These are phyloP conservation scores for Lethrus apterus DNA, from an alignment of 1,140 invertebrate genomes.

Conservation along the genomic window DNA sequence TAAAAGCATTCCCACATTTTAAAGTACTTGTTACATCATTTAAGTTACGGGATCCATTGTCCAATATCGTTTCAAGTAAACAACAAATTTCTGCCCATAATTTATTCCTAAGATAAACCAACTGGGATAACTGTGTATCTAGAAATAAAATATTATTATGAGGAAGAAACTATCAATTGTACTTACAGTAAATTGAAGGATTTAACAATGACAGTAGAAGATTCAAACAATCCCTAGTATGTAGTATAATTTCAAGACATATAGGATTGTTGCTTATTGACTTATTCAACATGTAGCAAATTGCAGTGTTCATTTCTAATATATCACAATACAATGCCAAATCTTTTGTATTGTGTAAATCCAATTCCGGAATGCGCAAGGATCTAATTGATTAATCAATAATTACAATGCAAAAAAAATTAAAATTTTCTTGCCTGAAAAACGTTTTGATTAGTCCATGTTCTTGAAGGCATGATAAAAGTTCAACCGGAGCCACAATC, in stretches of 20 bases:
- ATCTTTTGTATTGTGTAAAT: constrained; percentile 32
- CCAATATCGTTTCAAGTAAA: constrained; percentile 40
- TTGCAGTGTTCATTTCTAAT: constrained; percentile 45
- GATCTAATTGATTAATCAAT: constrained; percentile 33
- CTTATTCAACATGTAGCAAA: constrained; percentile 43
- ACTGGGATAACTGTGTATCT: constrained; percentile 36
- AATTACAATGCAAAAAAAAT: neutral
- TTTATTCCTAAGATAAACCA: constrained; percentile 41
- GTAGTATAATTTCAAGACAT: constrained; percentile 40
- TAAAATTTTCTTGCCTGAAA: constrained; percentile 20
- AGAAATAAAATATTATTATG: constrained; percentile 12
- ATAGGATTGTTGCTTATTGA: constrained; percentile 37
- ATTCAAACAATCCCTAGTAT: constrained; percentile 43
- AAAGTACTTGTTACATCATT: constrained; percentile 20
- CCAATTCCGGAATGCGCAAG: constrained; percentile 32
- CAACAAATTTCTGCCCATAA: constrained; percentile 45
- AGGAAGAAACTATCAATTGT: neutral
- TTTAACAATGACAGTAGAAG: constrained; percentile 43
- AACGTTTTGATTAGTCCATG: constrained; percentile 25
- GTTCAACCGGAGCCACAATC: constrained; percentile 34
- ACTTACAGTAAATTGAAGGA: constrained; percentile 43
- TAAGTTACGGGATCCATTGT: constrained; percentile 8
- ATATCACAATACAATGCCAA: constrained; percentile 42
- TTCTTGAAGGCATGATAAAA: constrained; percentile 21
- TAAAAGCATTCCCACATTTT: constrained; percentile 21